Conservation (phyloP, 2,113 vertebrate species). For the Rhabdornis inornatus region DNA sequence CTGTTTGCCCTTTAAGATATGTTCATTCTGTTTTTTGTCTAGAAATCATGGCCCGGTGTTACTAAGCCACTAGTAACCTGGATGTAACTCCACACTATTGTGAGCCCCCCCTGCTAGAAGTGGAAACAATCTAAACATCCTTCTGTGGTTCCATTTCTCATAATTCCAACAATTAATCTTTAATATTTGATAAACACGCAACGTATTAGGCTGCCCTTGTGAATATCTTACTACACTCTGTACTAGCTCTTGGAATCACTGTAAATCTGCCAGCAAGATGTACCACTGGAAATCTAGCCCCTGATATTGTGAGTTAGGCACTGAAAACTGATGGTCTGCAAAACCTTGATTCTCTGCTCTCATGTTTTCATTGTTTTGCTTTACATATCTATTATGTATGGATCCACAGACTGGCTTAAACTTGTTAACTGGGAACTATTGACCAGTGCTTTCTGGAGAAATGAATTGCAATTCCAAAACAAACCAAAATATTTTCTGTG, state of each 20-base stretch:
- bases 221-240: background rate
- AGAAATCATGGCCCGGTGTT: rapidly evolving
- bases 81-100: background rate
- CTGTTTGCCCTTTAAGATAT: background rate
- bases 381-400: background rate
- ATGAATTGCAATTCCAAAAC: background rate
- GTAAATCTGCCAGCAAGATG: background rate
- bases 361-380: background rate
- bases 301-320: background rate
- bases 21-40: background rate
- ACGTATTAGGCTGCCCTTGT: background rate
- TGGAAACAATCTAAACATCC: background rate
- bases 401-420: background rate
- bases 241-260: background rate
- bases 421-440: background rate
- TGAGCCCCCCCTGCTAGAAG: background rate
- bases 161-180: background rate
- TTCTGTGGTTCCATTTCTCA: background rate
- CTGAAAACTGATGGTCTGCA: background rate
- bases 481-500: background rate
- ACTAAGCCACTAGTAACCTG: background rate
- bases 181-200: background rate
- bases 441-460: background rate
- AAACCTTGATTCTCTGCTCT: background rate
- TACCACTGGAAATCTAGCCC: background rate